A percentile compares a stretch with the other conserved stretches of the same genome.
These are phyloP conservation scores for Microdon myrmicae DNA, from an alignment of 2,888 invertebrate genomes.

Conservation along the genomic window DNA sequence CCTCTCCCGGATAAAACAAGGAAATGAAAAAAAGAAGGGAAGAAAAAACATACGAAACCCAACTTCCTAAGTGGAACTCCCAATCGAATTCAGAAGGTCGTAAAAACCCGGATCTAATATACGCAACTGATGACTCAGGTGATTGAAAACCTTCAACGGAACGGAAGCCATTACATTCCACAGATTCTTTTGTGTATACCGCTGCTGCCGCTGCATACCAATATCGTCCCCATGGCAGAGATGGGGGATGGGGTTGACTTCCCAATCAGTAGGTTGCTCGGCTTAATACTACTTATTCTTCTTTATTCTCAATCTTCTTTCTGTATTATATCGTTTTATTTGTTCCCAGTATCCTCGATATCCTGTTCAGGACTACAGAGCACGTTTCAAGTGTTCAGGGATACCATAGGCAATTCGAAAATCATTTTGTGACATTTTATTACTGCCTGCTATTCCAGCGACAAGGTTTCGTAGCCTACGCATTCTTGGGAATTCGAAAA, in stretches of 20 bases:
- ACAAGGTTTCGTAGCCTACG: conserved; percentile 14
- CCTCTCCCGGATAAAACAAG: conserved; percentile 13
- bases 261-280: conserved; percentile 30
- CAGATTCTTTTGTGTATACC: conserved; percentile 44
- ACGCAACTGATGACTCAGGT: conserved; percentile 51
- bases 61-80: conserved; percentile 22
- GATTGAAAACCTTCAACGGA: conserved; percentile 42
- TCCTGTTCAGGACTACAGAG: no score
- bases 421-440: no score
- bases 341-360: conserved; percentile 5
- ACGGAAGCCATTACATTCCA: conserved; percentile 52
- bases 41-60: no score
- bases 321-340: background rate
- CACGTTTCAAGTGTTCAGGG: no score
- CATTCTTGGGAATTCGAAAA: conserved; percentile 47
- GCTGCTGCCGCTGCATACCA: no score
- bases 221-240: conserved; percentile 24
- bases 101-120: conserved; percentile 39
- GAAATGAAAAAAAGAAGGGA: background rate
- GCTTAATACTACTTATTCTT: background rate
- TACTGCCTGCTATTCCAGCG: no score
- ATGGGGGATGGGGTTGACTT: conserved; percentile 39
- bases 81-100: conserved; percentile 41
- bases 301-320: conserved; percentile 1
- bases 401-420: no score